Percentiles rank a stretch among this genome's conserved stretches.
These are phyloP conservation scores for Dendrolimus punctatus DNA, from an alignment of 1,140 invertebrate species.

Conservation along the genomic window DNA sequence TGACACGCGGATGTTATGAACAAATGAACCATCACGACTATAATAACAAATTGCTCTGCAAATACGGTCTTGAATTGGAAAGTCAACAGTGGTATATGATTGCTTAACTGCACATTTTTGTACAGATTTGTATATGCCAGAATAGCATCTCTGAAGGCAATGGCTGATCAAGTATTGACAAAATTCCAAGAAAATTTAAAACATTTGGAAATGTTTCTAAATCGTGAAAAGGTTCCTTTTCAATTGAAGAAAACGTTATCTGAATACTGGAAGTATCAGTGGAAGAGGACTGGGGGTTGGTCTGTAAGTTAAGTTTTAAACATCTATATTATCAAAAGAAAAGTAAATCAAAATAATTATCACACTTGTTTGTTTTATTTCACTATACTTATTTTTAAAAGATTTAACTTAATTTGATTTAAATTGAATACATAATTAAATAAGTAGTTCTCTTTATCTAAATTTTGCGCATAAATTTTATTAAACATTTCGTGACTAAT, in stretches of 20 bases:
- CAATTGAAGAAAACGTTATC: conserved; percentile 42
- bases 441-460: too few relatives aligned
- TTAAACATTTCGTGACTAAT: too few relatives aligned
- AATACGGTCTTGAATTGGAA: too few relatives aligned
- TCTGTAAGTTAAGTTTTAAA: conserved; percentile 39
- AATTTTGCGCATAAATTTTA: too few relatives aligned
- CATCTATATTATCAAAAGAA: conserved; percentile 1
- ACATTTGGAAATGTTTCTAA: conserved; percentile 57
- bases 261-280: conserved; percentile 65
- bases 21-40: too few relatives aligned
- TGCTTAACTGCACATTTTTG: conserved; percentile 1
- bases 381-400: too few relatives aligned
- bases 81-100: not conserved
- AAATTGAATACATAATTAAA: too few relatives aligned
- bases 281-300: conserved; percentile 65
- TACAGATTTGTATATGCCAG: conserved; percentile 61
- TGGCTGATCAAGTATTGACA: conserved; percentile 54
- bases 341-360: too few relatives aligned
- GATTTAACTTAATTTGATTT: too few relatives aligned
- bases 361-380: too few relatives aligned
- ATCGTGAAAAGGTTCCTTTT: conserved; percentile 53
- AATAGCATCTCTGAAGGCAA: conserved; percentile 60
- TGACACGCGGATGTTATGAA: too few relatives aligned
- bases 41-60: too few relatives aligned
- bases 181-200: conserved; percentile 62